Conservation (phyloP, 2,888 invertebrate species). For the Polymixis lichenea region DNA sequence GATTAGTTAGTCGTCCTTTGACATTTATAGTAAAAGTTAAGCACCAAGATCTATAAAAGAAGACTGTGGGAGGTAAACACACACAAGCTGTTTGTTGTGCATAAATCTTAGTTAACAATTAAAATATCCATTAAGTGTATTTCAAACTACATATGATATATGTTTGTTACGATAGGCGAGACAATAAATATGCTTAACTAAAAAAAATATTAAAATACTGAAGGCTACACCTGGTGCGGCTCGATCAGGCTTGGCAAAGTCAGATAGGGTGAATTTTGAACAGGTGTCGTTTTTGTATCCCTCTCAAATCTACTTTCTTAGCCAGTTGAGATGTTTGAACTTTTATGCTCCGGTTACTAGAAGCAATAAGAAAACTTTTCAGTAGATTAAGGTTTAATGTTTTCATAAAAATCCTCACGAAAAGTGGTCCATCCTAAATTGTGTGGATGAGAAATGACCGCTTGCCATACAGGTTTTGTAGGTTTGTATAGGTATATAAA, state of each 20-base stretch:
- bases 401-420: neutral
- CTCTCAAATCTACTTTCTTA: neutral
- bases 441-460: neutral
- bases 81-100: neutral
- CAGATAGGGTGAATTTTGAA: neutral
- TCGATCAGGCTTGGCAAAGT: neutral
- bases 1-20: constrained; percentile 42
- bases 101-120: neutral
- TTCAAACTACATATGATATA: neutral
- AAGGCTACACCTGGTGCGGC: neutral
- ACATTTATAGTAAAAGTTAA: constrained; percentile 26
- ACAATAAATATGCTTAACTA: too few species aligned
- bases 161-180: too few species aligned
- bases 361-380: neutral
- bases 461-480: neutral
- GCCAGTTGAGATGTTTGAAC: neutral
- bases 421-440: neutral
- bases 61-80: neutral
- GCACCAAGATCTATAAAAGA: constrained; percentile 4
- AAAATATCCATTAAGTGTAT: neutral
- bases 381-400: neutral
- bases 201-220: neutral
- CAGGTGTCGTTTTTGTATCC: neutral
- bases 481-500: neutral
- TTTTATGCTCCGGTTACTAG: neutral